Conservation (phyloP, 2,113 vertebrate genomes). For the Periophthalmus modestus region DNA sequence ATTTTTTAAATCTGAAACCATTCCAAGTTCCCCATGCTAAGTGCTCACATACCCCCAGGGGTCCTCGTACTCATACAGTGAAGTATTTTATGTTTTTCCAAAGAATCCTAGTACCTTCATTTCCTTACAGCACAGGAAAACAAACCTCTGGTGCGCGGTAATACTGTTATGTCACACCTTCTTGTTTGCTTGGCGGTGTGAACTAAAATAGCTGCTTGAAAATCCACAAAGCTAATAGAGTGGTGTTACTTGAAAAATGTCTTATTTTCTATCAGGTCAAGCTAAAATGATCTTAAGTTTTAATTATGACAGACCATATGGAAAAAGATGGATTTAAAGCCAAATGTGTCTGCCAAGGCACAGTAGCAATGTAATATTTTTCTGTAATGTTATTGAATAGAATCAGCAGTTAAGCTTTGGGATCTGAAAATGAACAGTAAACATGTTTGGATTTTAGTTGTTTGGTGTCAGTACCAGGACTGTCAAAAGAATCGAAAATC, state of each 20-base stretch:
- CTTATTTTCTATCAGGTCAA: not conserved
- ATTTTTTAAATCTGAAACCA: too few relatives aligned
- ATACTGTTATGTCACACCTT: conserved; percentile 10
- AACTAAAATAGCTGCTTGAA: conserved; percentile 1
- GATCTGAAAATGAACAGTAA: too few relatives aligned
- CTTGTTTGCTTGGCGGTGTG: not conserved
- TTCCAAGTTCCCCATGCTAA: too few relatives aligned
- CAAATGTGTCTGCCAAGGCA: not conserved
- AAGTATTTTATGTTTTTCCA: not conserved
- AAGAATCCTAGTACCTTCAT: not conserved
- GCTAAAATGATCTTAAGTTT: not conserved
- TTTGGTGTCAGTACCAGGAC: too few relatives aligned
- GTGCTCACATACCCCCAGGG: too few relatives aligned
- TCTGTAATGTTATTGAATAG: not conserved
- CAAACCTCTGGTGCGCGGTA: not conserved
- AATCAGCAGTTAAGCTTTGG: not conserved
- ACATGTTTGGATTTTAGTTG: not conserved
- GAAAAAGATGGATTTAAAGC: not conserved
- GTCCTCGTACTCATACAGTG: not conserved
- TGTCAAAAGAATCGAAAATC: too few relatives aligned
- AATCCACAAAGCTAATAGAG: not conserved
- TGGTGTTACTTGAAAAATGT: not conserved
- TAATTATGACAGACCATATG: not conserved
- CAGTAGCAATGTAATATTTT: not conserved
- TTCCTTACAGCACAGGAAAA: not conserved